Evolutionary conservation across 2,888 invertebrate species (phyloP).

Genomic region (Chaetogeoica ovagalla): DNA sequence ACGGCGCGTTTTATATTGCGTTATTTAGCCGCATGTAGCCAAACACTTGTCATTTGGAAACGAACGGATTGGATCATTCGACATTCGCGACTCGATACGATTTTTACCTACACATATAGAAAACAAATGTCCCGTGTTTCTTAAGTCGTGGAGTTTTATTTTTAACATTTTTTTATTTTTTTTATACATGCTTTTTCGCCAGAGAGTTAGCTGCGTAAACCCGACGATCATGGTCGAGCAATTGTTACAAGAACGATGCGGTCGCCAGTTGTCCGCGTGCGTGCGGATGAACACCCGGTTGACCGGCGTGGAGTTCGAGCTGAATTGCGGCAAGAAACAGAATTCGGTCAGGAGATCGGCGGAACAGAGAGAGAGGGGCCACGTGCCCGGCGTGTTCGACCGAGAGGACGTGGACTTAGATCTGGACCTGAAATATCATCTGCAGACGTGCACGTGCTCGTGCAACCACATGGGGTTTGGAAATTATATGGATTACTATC

Average conservation of each 20-base stretch:
- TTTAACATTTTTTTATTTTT: neutral
- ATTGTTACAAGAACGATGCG: constrained; percentile 48
- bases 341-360: constrained; percentile 2
- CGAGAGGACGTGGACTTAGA: constrained; percentile 65
- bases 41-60: no score
- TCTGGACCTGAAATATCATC: constrained; percentile 84
- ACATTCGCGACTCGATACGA: no score
- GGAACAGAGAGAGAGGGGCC: constrained; percentile 32
- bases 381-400: constrained; percentile 30
- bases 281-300: constrained; percentile 46
- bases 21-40: no score
- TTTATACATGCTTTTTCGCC: neutral
- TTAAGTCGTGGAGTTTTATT: neutral
- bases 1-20: no score
- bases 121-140: no score
- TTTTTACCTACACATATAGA: no score
- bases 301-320: constrained; percentile 38
- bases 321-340: constrained; percentile 37
- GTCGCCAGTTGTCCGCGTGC: constrained; percentile 42
- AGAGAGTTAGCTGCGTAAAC: neutral
- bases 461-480: constrained; percentile 94
- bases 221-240: constrained; percentile 33
- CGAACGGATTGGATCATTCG: no score
- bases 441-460: constrained; percentile 85
- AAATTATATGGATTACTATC: constrained; percentile 84